Evolutionary conservation across 2,113 vertebrate genomes (phyloP), one percentile per base, ranked within the genome.

Genomic region (Nycticebus coucang): DNA sequence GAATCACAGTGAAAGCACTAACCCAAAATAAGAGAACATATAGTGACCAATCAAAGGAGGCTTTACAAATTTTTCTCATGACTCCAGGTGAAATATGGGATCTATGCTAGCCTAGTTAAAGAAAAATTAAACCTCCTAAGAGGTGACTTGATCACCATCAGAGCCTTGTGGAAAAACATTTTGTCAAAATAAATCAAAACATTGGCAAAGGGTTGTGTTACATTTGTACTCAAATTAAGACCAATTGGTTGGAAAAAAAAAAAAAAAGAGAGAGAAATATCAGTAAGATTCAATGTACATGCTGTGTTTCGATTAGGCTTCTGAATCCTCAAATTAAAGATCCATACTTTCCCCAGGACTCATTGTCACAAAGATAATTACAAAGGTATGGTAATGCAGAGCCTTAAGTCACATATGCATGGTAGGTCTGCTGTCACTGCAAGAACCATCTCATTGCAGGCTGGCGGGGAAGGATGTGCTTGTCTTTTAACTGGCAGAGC

Each of bases 181-280:
- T 98, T 98, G 96, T 97, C 96, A 98, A 98, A 96, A 98, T 97
- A 94, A 98, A 98, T 98, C 97, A 98, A 84, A 93, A 97, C 96
- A 95, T 95, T 98, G 97, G 97, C 97, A 98, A 96, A 98, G 69
- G 89, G 85, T 91, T 97, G 75, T 96, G 87, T 91, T 97, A 97
- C 78, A 71, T n/a, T 97, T 98, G 98, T 98, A 97, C 96, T 97
- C 97, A 97, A 97, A 97, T 90, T 96, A 98, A 97, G 97, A 98
- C 97, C 98, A 98, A 98, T 97, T 2, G 45, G 95, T 97, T 98
- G 90, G n/a, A n/a, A n/a, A 97, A 96, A 95, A 96, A 86, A 92
- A 95, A 59, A 59, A 59, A 59, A 59, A 59, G 13, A 15, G 57
- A 66, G 45, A 53, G 75, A 98, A 97, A 98, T 91, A 96, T 97